A percentile compares a stretch with the other conserved stretches of the same genome.
These are phyloP conservation scores for Danio choprae DNA, from an alignment of 2,797 vertebrate species.

Conservation along the genomic window DNA sequence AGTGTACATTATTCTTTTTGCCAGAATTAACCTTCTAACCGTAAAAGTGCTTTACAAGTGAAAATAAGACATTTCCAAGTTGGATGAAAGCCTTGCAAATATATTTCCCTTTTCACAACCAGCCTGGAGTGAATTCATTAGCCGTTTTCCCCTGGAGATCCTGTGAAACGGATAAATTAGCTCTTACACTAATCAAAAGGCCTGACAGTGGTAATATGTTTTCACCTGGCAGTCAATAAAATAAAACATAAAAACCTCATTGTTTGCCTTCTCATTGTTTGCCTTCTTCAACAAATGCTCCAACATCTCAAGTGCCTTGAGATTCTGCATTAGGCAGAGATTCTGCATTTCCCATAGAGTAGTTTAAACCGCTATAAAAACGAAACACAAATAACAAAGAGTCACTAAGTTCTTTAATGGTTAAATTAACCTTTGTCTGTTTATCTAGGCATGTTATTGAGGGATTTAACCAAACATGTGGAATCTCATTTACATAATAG, in stretches of 20 bases:
- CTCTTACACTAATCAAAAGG: not conserved
- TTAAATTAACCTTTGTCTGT: not conserved
- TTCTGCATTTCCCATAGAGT: not conserved
- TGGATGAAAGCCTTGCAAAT: not conserved
- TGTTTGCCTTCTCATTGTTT: constrained; percentile 7
- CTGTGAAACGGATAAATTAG: constrained; percentile 10
- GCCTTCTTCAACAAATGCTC: constrained; percentile 12
- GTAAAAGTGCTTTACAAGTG: not conserved
- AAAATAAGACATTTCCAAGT: not conserved
- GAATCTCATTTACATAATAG: not conserved
- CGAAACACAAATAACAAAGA: not conserved
- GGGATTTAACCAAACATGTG: not conserved
- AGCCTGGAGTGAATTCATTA: not conserved
- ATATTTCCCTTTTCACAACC: not conserved
- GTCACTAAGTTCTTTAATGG: not conserved
- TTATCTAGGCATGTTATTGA: not conserved
- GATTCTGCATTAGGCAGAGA: not conserved
- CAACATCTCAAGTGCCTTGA: not conserved
- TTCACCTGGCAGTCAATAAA: not conserved
- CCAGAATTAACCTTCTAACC: not conserved
- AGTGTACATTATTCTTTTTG: not conserved
- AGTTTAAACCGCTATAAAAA: not conserved
- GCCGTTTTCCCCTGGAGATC: not conserved
- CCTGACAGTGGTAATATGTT: not conserved
- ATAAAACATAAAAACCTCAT: not conserved